These are phyloP conservation scores for Melinaea menophilus DNA, from an alignment of 2,888 invertebrate genomes.

Conservation along the genomic window DNA sequence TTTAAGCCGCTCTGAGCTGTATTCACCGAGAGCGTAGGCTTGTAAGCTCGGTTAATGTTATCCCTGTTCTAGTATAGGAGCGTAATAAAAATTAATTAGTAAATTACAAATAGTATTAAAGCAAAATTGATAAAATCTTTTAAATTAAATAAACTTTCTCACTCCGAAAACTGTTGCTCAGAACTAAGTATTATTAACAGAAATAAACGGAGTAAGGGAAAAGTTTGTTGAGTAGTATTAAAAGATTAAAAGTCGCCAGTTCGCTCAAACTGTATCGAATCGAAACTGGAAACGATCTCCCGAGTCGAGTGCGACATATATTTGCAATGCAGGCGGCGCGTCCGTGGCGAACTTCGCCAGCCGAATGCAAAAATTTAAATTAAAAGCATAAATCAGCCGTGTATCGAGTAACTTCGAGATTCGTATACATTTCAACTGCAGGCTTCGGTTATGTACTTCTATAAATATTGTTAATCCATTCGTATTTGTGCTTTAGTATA, in stretches of 20 bases:
- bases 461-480: conserved; percentile 33
- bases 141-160: conserved; percentile 23
- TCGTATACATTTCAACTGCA: conserved; percentile 69
- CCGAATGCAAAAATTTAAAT: conserved; percentile 79
- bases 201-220: conserved; percentile 50
- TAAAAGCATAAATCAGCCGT: conserved; percentile 78
- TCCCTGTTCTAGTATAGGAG: conserved; percentile 34
- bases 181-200: conserved; percentile 40
- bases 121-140: conserved; percentile 19
- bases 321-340: conserved; percentile 76
- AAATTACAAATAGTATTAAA: conserved; percentile 6
- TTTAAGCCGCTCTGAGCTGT: conserved; percentile 64
- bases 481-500: conserved; percentile 14
- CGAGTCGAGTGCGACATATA: conserved; percentile 66
- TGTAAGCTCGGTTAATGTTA: conserved; percentile 57
- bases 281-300: conserved; percentile 65
- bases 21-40: conserved; percentile 56
- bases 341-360: conserved; percentile 70
- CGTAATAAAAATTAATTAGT: conserved; percentile 26
- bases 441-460: conserved; percentile 50
- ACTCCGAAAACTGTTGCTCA: conserved; percentile 24
- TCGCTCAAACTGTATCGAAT: conserved; percentile 70
- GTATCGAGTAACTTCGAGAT: conserved; percentile 76
- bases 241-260: conserved; percentile 76
- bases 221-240: conserved; percentile 75